Percentiles rank a stretch among this genome's conserved stretches.
Evolutionary conservation across 2,797 vertebrate species (phyloP).

Genomic region (Enteromius fasciolatus): DNA sequence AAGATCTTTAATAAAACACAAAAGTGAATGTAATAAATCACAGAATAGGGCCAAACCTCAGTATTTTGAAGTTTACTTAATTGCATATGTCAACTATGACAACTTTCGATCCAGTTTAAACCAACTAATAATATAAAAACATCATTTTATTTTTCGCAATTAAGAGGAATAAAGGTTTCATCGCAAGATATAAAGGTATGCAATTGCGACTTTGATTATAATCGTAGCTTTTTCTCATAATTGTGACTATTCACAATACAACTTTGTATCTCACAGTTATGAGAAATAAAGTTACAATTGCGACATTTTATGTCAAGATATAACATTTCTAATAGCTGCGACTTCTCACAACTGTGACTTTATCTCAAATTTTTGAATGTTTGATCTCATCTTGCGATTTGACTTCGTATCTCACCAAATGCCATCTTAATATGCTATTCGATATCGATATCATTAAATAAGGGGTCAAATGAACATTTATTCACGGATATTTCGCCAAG

Average conservation of each 20-base stretch:
- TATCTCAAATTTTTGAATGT: background rate
- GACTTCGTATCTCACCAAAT: background rate
- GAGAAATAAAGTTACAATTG: background rate
- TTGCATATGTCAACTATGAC: background rate
- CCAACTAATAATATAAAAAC: background rate
- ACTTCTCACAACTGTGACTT: background rate
- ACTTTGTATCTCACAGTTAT: background rate
- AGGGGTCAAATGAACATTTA: background rate
- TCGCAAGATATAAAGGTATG: background rate
- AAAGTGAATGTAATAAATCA: background rate
- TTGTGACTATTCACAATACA: background rate
- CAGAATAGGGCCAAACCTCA: background rate
- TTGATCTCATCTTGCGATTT: too few relatives aligned
- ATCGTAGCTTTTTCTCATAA: background rate
- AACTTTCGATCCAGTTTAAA: background rate
- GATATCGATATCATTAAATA: background rate
- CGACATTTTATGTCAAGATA: background rate
- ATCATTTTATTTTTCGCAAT: background rate
- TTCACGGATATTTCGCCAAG: background rate
- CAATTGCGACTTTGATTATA: background rate
- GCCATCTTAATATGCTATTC: slow-evolving; percentile 2
- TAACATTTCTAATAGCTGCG: background rate
- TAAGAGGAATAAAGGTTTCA: background rate
- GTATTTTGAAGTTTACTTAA: too few relatives aligned
- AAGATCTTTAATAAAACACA: background rate